Evolutionary conservation across 2,113 vertebrate species (phyloP).

Genomic region (Corynorhinus townsendii): DNA sequence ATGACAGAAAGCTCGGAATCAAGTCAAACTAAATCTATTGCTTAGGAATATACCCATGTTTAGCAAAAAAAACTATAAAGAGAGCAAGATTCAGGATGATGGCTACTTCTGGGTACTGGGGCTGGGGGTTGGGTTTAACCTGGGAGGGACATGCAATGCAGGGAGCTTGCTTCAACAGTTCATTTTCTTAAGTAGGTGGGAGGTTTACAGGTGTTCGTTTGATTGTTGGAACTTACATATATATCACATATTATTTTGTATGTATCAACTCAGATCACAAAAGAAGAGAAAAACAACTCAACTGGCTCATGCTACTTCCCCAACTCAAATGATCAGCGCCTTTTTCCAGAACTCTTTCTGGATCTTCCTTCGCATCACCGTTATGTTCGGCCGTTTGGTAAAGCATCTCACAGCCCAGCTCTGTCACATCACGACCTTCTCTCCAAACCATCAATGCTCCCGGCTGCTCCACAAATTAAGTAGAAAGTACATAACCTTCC

Average conservation of each 20-base stretch:
- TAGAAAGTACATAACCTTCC: background rate
- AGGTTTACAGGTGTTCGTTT: background rate
- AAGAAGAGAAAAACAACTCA: background rate
- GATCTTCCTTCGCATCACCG: background rate
- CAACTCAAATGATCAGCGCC: background rate
- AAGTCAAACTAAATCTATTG: background rate
- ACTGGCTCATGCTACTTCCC: background rate
- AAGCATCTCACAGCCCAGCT: background rate
- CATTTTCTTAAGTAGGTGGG: background rate
- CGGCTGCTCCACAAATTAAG: background rate
- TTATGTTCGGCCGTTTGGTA: background rate
- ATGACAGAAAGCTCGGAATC: background rate
- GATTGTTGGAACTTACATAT: background rate
- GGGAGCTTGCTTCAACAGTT: background rate
- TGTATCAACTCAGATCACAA: background rate
- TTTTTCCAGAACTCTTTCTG: background rate
- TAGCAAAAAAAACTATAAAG: background rate
- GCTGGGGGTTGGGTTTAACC: background rate
- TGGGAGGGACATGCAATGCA: background rate
- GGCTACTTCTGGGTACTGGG: background rate
- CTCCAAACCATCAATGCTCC: background rate
- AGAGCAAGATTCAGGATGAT: background rate
- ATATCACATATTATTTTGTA: background rate
- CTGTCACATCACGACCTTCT: background rate
- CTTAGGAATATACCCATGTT: background rate